These are phyloP conservation scores for Caenorhabditis sulstoni DNA, from an alignment of 2,888 invertebrate species.

Conservation along the genomic window DNA sequence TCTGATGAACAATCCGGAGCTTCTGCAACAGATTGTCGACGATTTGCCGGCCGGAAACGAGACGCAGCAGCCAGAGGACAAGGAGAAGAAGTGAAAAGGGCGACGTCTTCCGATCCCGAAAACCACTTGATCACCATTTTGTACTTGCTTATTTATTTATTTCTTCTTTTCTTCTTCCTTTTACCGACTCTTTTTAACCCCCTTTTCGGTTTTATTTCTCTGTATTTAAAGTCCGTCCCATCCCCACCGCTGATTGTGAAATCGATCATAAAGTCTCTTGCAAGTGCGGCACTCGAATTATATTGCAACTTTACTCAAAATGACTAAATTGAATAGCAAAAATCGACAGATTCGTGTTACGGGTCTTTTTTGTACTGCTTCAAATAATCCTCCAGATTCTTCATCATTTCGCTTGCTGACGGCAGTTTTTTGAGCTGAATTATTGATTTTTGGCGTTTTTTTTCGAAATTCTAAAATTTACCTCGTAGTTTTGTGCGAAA, in stretches of 20 bases:
- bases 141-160: conserved; percentile 43
- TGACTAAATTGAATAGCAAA: neutral
- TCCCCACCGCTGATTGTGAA: neutral
- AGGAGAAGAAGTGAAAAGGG: conserved; percentile 38
- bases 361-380: conserved; percentile 65
- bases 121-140: conserved; percentile 22
- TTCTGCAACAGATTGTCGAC: conserved; percentile 76
- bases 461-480: conserved; percentile 22
- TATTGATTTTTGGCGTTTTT: neutral
- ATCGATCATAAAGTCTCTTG: too few relatives aligned
- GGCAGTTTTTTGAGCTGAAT: conserved; percentile 67
- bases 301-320: conserved; percentile 4
- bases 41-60: conserved; percentile 66
- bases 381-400: conserved; percentile 64
- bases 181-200: conserved; percentile 9
- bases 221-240: neutral
- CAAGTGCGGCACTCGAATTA: neutral
- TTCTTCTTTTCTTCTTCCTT: conserved; percentile 11
- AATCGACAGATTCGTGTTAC: conserved; percentile 10
- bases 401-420: conserved; percentile 64
- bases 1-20: conserved; percentile 75
- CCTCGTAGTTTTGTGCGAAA: conserved; percentile 70
- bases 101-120: neutral
- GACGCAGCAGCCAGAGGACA: conserved; percentile 32
- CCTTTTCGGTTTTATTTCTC: conserved; percentile 16